Evolutionary conservation across 2,113 vertebrate species (phyloP).

Genomic region (Osmerus eperlanus): DNA sequence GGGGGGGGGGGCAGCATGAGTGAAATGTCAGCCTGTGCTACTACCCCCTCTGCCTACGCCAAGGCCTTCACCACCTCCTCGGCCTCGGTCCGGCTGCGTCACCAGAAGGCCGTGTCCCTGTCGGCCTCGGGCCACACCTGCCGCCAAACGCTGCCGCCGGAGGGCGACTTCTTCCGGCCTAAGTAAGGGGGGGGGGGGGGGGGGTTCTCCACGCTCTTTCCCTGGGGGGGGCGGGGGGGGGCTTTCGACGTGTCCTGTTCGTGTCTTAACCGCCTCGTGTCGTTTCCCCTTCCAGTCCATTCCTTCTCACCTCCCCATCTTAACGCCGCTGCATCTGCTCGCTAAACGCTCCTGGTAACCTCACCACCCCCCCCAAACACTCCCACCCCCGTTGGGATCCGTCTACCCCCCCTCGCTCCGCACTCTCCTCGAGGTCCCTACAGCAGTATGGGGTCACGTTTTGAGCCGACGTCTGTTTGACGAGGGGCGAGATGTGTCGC

Average conservation of each 20-base stretch:
- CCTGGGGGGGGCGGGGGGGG: too few species aligned
- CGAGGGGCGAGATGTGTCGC: not conserved
- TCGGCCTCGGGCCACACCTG: slow-evolving; percentile 80
- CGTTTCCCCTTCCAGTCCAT: not conserved
- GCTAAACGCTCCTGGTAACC: not conserved
- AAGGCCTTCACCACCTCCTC: slow-evolving; percentile 67
- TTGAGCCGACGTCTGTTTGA: not conserved
- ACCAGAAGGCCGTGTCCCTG: slow-evolving; percentile 79
- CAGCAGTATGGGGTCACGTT: not conserved
- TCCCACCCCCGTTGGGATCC: not conserved
- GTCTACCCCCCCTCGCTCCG: not conserved
- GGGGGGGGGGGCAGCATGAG: slow-evolving; percentile 75
- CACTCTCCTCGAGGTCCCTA: not conserved
- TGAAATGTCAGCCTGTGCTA: slow-evolving; percentile 76
- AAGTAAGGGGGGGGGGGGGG: slow-evolving; percentile 65
- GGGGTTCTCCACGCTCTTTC: not conserved
- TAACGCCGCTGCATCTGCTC: not conserved
- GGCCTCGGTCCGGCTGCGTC: slow-evolving; percentile 77
- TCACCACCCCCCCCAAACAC: not conserved
- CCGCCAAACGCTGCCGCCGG: slow-evolving; percentile 72
- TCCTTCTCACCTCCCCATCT: not conserved
- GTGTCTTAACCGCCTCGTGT: not conserved
- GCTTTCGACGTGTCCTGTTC: slow-evolving; percentile 11
- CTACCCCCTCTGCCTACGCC: slow-evolving; percentile 68
- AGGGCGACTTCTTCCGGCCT: slow-evolving; percentile 78